Percentiles rank a stretch among this genome's conserved stretches.
Evolutionary conservation across 2,113 vertebrate genomes (phyloP).

Genomic region (Poecilia latipinna): DNA sequence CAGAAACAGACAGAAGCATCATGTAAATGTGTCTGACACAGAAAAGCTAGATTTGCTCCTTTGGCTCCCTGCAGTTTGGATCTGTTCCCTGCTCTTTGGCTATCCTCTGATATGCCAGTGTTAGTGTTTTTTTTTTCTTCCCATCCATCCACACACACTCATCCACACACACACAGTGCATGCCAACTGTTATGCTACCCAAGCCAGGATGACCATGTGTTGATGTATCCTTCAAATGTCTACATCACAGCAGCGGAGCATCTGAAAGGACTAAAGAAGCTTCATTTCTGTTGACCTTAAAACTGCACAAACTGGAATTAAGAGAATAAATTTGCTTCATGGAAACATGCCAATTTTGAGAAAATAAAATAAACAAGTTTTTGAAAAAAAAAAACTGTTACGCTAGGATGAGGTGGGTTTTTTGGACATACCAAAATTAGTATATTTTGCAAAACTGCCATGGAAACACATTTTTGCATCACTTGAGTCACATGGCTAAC

Average conservation of each 20-base stretch:
- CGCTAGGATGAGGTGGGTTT: too few species aligned
- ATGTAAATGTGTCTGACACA: conserved; percentile 31
- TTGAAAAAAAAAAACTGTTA: too few species aligned
- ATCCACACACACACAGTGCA: conserved; percentile 33
- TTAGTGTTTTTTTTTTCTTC: conserved; percentile 8
- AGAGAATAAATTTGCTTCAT: too few species aligned
- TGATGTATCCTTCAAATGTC: conserved; percentile 66
- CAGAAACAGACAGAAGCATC: conserved; percentile 22
- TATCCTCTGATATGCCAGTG: conserved; percentile 42
- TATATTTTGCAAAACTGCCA: too few species aligned
- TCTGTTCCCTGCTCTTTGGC: conserved; percentile 57
- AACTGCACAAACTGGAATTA: too few species aligned
- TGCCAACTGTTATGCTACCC: conserved; percentile 67
- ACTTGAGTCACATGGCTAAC: too few species aligned
- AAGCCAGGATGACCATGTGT: conserved; percentile 76
- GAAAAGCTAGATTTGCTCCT: conserved; percentile 52
- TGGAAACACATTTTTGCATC: too few species aligned
- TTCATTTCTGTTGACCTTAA: too few species aligned
- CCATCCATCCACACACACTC: conserved; percentile 11
- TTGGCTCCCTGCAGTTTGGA: conserved; percentile 62
- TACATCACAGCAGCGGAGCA: conserved; percentile 60
- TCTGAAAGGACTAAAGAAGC: conserved; percentile 38
- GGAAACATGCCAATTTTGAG: too few species aligned
- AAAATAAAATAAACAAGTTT: too few species aligned
- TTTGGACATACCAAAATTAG: too few species aligned